Conservation (phyloP, 2,113 vertebrate species). For the Takifugu bimaculatus region DNA sequence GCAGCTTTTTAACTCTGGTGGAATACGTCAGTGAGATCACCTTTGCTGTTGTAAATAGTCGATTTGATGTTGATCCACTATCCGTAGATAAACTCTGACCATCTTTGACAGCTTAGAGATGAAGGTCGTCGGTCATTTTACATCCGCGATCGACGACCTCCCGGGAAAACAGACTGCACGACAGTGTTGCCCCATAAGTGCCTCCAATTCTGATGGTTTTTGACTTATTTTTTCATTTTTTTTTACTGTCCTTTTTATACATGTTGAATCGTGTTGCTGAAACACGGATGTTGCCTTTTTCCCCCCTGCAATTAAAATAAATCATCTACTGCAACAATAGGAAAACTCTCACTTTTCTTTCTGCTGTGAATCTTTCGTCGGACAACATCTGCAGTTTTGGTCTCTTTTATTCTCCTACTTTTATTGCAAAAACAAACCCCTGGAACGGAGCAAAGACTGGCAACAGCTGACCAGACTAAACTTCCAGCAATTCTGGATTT, state of each 20-base stretch:
- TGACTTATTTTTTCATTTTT: slow-evolving; percentile 18
- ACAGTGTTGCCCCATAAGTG: slow-evolving; percentile 58
- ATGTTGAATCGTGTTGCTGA: slow-evolving; percentile 70
- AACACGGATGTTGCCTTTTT: slow-evolving; percentile 74
- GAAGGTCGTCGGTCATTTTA: slow-evolving; percentile 33
- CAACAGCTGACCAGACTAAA: no score
- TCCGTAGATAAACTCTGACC: slow-evolving; percentile 25
- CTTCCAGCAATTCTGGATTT: no score
- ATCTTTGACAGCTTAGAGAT: slow-evolving; percentile 11
- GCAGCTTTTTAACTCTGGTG: slow-evolving; percentile 10
- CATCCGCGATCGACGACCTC: slow-evolving; percentile 43
- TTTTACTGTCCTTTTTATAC: slow-evolving; percentile 62
- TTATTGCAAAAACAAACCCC: no score
- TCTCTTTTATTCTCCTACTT: no score
- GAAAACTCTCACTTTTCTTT: slow-evolving; percentile 22
- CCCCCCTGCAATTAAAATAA: slow-evolving; percentile 65
- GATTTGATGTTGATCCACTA: slow-evolving; percentile 35
- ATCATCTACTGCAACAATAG: slow-evolving; percentile 61
- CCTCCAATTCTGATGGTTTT: slow-evolving; percentile 46
- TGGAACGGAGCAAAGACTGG: no score
- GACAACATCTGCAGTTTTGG: no score
- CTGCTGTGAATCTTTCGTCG: no score
- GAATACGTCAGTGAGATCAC: slow-evolving; percentile 29
- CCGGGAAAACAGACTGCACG: slow-evolving; percentile 58
- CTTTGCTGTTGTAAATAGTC: slow-evolving; percentile 60